Evolutionary conservation across 2,113 vertebrate species (phyloP).

Genomic region (Nothobranchius furzeri): DNA sequence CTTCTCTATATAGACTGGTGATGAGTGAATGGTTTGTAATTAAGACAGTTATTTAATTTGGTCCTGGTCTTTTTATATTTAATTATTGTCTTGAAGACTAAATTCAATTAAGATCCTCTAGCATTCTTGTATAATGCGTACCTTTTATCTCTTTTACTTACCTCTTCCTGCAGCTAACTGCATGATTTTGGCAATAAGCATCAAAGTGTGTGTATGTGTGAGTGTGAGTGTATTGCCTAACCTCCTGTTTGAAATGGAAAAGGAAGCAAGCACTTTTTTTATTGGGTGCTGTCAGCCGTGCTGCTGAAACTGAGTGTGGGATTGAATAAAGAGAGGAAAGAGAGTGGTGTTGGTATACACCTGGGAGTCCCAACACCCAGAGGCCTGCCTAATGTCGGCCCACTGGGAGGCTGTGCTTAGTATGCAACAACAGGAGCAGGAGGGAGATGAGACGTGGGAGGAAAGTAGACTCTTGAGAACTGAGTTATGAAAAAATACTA

Average conservation of each 20-base stretch:
- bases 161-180: constrained; percentile 30
- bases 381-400: constrained; percentile 25
- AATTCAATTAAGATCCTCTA: neutral
- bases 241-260: constrained; percentile 21
- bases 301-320: constrained; percentile 31
- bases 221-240: constrained; percentile 39
- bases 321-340: too few relatives aligned
- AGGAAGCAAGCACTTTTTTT: constrained; percentile 31
- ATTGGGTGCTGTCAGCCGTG: constrained; percentile 39
- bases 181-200: constrained; percentile 28
- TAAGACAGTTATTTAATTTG: neutral
- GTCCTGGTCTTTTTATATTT: too few relatives aligned
- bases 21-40: too few relatives aligned
- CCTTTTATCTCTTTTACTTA: neutral
- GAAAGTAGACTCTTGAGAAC: too few relatives aligned
- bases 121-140: neutral
- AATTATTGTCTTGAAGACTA: neutral
- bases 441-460: too few relatives aligned
- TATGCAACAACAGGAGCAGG: too few relatives aligned
- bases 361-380: constrained; percentile 16
- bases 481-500: too few relatives aligned
- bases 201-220: constrained; percentile 12
- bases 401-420: constrained; percentile 31
- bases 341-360: constrained; percentile 25
- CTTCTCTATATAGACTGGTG: too few relatives aligned